Conservation (phyloP, 2,113 vertebrate genomes). For the Terrapene triunguis region DNA sequence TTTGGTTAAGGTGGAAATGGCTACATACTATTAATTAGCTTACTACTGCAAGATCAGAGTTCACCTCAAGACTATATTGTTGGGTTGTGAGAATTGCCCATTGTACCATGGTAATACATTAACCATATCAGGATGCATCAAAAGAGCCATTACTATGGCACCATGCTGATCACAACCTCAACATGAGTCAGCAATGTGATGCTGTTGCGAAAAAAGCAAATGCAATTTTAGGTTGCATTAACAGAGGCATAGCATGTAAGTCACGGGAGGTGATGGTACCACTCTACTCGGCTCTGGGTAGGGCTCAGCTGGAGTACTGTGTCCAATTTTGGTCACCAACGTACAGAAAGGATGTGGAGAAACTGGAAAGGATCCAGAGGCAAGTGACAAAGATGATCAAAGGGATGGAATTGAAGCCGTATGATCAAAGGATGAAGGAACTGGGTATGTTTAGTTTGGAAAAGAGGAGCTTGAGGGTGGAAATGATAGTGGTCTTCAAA, state of each 20-base stretch:
- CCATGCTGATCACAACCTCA: rapidly evolving
- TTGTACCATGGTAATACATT: background rate
- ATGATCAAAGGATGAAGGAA: background rate
- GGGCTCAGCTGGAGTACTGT: background rate
- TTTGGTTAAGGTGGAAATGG: background rate
- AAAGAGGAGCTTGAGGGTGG: background rate
- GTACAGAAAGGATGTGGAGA: background rate
- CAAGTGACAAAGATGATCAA: background rate
- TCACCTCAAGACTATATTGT: slow-evolving; percentile 24
- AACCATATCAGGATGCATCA: background rate
- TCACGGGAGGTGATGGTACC: background rate
- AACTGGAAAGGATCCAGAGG: background rate
- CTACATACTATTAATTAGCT: slow-evolving; percentile 44
- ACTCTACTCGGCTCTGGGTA: background rate
- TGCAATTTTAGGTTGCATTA: background rate
- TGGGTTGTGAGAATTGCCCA: slow-evolving; percentile 1
- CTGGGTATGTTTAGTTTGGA: background rate
- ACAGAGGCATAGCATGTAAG: background rate
- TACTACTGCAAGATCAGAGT: slow-evolving; percentile 1
- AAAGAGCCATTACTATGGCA: background rate
- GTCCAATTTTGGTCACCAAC: background rate
- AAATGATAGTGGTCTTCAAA: background rate
- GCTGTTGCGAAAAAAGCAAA: background rate
- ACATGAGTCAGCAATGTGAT: background rate
- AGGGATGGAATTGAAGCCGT: background rate